A percentile compares a stretch with the other conserved stretches of the same genome.
Conservation (phyloP, 2,797 vertebrate species). For the Limnodromus scolopaceus region DNA sequence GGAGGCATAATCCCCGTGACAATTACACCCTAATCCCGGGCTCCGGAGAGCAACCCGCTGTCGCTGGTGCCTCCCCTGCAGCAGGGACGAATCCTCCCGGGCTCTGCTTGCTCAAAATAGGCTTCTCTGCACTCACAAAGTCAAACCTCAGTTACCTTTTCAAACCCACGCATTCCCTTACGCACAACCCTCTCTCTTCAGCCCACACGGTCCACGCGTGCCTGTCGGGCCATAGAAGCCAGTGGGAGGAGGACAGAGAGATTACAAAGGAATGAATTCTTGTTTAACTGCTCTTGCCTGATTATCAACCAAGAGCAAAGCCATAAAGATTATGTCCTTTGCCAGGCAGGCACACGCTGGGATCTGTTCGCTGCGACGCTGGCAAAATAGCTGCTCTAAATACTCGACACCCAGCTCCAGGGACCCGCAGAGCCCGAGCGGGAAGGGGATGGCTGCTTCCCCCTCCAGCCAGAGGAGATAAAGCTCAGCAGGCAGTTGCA, state of each 20-base stretch:
- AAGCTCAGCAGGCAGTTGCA: background rate
- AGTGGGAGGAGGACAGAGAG: background rate
- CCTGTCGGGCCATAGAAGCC: background rate
- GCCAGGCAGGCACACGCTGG: background rate
- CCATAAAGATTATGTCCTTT: background rate
- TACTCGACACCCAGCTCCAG: background rate
- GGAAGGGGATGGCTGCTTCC: background rate
- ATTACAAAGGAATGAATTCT: slow-evolving; percentile 56
- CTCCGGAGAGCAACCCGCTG: background rate
- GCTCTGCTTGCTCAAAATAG: background rate
- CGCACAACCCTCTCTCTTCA: background rate
- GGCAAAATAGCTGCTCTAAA: background rate
- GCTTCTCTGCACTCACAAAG: background rate
- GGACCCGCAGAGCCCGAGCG: accelerated
- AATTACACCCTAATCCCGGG: background rate
- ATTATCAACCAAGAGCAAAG: slow-evolving; percentile 64
- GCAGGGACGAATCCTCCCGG: background rate
- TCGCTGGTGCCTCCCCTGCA: background rate
- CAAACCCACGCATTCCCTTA: accelerated
- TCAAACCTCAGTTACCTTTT: background rate
- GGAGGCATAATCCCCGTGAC: background rate
- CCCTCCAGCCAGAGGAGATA: background rate
- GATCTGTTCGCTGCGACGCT: background rate
- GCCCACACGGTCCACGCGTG: accelerated
- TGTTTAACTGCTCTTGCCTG: slow-evolving; percentile 63